phyloP scores from a whole-genome alignment of 2,113 vertebrate genomes.

The Candoia aspera region DNA sequence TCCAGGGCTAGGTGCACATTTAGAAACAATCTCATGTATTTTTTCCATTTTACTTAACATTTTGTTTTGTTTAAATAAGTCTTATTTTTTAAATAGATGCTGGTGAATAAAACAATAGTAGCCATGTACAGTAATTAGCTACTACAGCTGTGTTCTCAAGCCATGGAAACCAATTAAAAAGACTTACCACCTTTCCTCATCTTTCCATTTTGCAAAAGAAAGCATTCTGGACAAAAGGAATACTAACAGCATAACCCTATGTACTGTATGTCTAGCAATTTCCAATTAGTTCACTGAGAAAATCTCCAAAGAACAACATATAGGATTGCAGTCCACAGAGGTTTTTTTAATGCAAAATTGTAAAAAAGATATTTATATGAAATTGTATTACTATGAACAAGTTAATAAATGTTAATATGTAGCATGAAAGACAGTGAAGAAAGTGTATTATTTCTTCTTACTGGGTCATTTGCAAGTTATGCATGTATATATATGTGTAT shows the following conservation, averaged over 20 bases:
- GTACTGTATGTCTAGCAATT: not conserved
- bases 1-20: not conserved
- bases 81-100: not conserved
- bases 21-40: not conserved
- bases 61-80: not conserved
- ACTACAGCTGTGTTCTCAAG: not conserved
- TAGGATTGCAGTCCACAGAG: not conserved
- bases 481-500: not conserved
- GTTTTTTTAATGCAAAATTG: not conserved
- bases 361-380: not conserved
- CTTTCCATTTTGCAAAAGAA: not conserved
- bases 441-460: not conserved
- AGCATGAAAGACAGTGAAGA: not conserved
- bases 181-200: not conserved
- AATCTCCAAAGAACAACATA: not conserved
- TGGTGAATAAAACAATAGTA: not conserved
- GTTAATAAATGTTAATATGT: not conserved
- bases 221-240: not conserved
- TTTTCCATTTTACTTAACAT: not conserved
- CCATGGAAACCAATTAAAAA: not conserved
- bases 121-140: not conserved
- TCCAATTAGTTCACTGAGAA: not conserved
- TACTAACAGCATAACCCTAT: not conserved
- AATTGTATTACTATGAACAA: not conserved
- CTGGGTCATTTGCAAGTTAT: not conserved